A percentile compares a stretch with the other conserved stretches of the same genome.
Evolutionary conservation across 64 coral and sea anemone species (phyloP).

Genomic region (Porites lutea): DNA sequence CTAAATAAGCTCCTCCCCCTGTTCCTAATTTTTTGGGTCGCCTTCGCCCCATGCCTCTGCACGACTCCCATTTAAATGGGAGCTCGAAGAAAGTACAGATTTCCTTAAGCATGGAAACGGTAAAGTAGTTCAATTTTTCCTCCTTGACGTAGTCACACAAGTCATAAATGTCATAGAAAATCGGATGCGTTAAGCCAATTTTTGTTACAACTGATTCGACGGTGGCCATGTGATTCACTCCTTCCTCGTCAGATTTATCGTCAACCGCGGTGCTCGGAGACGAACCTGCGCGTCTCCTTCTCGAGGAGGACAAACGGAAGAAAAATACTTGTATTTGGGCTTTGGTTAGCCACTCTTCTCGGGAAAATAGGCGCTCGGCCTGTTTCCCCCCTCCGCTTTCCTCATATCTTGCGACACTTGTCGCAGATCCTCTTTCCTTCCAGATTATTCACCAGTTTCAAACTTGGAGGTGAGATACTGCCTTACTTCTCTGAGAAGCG

Average conservation of each 20-base stretch:
- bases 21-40: slow-evolving; percentile 36
- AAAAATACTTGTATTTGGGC: neutral
- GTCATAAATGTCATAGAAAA: too few species aligned
- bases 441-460: slow-evolving; percentile 60
- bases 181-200: too few species aligned
- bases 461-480: neutral
- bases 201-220: too few species aligned
- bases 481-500: too few species aligned
- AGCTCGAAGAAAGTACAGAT: too few species aligned
- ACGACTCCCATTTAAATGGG: neutral
- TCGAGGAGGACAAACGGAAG: slow-evolving; percentile 11
- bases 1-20: neutral
- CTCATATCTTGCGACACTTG: neutral
- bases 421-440: slow-evolving; percentile 36
- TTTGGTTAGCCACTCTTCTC: slow-evolving; percentile 57
- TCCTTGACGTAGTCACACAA: too few species aligned
- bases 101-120: too few species aligned
- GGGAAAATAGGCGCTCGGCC: slow-evolving; percentile 46
- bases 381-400: slow-evolving; percentile 29
- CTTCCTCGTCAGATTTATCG: too few species aligned
- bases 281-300: neutral
- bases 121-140: too few species aligned
- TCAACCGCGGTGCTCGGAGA: too few species aligned
- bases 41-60: slow-evolving; percentile 13
- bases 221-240: too few species aligned